These are phyloP conservation scores for Steinernema hermaphroditum DNA, from an alignment of 2,888 invertebrate species.

Conservation along the genomic window DNA sequence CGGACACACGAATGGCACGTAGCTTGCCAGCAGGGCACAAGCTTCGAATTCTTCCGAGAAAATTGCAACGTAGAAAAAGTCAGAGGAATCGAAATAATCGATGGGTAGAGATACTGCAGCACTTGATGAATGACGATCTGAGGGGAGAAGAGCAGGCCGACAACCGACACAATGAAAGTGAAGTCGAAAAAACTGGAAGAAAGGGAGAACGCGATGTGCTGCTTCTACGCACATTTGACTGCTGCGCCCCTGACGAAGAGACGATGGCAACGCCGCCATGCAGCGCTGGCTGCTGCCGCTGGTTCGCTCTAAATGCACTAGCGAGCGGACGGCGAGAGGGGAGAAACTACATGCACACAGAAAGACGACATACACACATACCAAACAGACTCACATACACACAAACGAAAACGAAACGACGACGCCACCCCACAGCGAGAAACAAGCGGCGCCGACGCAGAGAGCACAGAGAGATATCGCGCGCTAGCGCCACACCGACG, in stretches of 20 bases:
- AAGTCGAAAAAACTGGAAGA: slow-evolving; percentile 24
- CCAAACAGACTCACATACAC: neutral
- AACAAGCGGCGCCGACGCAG: slow-evolving; percentile 7
- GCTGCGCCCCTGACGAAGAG: slow-evolving; percentile 18
- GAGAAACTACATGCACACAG: slow-evolving; percentile 26
- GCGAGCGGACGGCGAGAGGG: slow-evolving; percentile 11
- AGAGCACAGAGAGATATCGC: slow-evolving; percentile 19
- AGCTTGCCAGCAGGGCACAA: too few relatives aligned
- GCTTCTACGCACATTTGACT: slow-evolving; percentile 28
- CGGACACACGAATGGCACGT: neutral
- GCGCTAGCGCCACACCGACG: slow-evolving; percentile 6
- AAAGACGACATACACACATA: slow-evolving; percentile 26
- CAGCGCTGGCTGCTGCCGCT: slow-evolving; percentile 19
- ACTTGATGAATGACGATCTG: neutral
- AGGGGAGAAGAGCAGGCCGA: neutral
- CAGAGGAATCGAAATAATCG: neutral
- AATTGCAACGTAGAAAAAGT: too few relatives aligned
- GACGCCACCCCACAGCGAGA: neutral
- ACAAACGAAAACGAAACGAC: slow-evolving; percentile 22
- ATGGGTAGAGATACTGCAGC: too few relatives aligned
- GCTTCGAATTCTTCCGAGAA: too few relatives aligned
- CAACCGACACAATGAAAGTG: slow-evolving; percentile 16
- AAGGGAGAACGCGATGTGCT: slow-evolving; percentile 23
- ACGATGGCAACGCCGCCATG: slow-evolving; percentile 18
- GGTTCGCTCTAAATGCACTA: slow-evolving; percentile 28